Base-by-base conservation (phyloP, 2,888 invertebrate species). In the Parelbella ahira region DNA sequence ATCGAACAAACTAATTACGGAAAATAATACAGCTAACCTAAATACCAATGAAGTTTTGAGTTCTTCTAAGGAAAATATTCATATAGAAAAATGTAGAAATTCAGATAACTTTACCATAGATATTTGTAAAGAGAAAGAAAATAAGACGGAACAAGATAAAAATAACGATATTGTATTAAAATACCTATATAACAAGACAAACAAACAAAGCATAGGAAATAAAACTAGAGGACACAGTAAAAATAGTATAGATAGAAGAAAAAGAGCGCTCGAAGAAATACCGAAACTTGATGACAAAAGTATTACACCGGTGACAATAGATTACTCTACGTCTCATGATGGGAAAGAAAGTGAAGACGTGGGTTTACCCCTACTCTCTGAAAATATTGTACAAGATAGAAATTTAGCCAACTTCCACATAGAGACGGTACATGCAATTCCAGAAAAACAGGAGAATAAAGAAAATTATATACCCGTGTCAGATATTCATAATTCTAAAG, bases 341-440 rank as follows among this genome's bases (percentile, higher is more conserved):
- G 59, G 56, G 23, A 52, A 54, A 46, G 53, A 65, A 20, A 50
- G 45, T 50, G 58, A 50, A 33, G 49, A 55, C 21, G 27, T 52
- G 25, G 33, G 46, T 3, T 37, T 47, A 8, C 47, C 51, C 1
- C 36, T 29, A 29, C 25, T 11, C 9, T 45, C 44, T 8, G 45
- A 41, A 13, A 66, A 63, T 19, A 49, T 60, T 18, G 65, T 80
- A 10, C 63, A 69, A 48, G 54, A 53, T 18, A 60, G 68, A 1
- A 58, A 68, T 30, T 57, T 84, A 57, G 82, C 81, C 21, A 72
- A 83, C 56, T 83, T 78, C 45, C 71, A 73, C 34, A 75, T 83
- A 37, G 68, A 79, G 59, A 77, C 81, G 1, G 49, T 68, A 20
- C 84, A 84, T 51, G 59, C 57, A 7, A n/a, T n/a, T n/a, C n/a